These are phyloP conservation scores for Mastomys coucha DNA, from an alignment of 2,113 vertebrate genomes.

Conservation along the genomic window DNA sequence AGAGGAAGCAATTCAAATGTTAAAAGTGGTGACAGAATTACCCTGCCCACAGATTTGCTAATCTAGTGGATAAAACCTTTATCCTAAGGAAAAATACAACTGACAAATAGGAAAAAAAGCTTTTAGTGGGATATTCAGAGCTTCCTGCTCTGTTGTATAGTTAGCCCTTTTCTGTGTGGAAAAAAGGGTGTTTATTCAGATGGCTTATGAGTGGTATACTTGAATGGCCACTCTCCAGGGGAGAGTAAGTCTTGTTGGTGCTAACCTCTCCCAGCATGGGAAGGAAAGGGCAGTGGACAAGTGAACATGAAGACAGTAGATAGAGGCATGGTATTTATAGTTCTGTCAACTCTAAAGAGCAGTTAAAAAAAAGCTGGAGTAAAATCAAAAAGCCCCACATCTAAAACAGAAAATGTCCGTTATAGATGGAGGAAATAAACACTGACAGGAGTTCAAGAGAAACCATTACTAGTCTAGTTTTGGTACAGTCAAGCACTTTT, in stretches of 20 bases:
- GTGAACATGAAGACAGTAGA: conserved; percentile 17
- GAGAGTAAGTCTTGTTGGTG: conserved; percentile 43
- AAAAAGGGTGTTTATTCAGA: conserved; percentile 62
- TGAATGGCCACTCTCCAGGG: neutral
- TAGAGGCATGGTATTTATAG: conserved; percentile 81
- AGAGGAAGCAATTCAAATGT: conserved; percentile 24
- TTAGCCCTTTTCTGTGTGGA: conserved; percentile 81
- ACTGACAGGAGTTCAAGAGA: conserved; percentile 42
- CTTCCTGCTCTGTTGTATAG: conserved; percentile 30
- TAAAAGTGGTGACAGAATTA: conserved; percentile 56
- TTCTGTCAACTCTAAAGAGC: conserved; percentile 80
- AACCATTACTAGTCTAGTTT: conserved; percentile 57
- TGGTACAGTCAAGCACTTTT: neutral
- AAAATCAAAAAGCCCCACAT: conserved; percentile 76
- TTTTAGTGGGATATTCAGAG: conserved; percentile 66
- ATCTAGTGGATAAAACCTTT: conserved; percentile 52
- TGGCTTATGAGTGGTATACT: conserved; percentile 39
- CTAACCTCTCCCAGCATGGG: neutral
- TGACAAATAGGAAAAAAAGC: conserved; percentile 73
- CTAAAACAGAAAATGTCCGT: conserved; percentile 78
- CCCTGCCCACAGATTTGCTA: conserved; percentile 49
- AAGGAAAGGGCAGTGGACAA: conserved; percentile 23
- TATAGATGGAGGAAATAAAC: conserved; percentile 75
- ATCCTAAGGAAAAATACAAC: conserved; percentile 58
- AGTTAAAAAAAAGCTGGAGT: conserved; percentile 75